These are phyloP conservation scores for Ceyx erithaca DNA, from an alignment of 2,797 vertebrate species.

Conservation along the genomic window DNA sequence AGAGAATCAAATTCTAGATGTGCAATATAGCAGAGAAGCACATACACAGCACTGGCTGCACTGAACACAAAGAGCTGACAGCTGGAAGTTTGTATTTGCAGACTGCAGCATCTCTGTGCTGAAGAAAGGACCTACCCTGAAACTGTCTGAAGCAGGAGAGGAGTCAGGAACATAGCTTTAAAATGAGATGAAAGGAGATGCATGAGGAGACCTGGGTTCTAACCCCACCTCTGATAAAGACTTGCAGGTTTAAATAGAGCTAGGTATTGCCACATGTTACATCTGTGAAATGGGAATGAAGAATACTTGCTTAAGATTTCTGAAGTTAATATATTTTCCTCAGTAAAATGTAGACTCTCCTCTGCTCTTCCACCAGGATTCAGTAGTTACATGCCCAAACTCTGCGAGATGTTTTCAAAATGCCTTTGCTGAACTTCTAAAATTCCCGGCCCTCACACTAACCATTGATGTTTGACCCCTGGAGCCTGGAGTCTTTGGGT, in stretches of 20 bases:
- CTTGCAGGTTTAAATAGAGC: background rate
- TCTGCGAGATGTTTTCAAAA: background rate
- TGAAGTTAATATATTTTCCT: background rate
- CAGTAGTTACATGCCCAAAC: background rate
- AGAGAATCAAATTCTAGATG: background rate
- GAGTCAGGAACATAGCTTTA: background rate
- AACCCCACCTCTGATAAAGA: background rate
- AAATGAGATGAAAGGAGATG: background rate
- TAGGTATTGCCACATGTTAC: background rate
- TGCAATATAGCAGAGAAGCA: background rate
- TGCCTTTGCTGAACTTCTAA: background rate
- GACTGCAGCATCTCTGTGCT: background rate
- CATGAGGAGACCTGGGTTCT: background rate
- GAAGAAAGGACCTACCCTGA: background rate
- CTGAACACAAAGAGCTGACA: background rate
- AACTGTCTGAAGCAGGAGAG: background rate
- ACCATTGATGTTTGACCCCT: background rate
- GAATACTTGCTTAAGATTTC: background rate
- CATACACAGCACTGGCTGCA: background rate
- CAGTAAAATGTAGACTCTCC: background rate
- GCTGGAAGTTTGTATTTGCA: background rate
- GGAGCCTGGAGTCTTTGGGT: background rate
- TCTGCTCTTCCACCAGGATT: background rate
- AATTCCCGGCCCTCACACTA: background rate
- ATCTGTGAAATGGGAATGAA: background rate